Evolutionary conservation across 2,113 vertebrate species (phyloP).

Genomic region (Channa argus): DNA sequence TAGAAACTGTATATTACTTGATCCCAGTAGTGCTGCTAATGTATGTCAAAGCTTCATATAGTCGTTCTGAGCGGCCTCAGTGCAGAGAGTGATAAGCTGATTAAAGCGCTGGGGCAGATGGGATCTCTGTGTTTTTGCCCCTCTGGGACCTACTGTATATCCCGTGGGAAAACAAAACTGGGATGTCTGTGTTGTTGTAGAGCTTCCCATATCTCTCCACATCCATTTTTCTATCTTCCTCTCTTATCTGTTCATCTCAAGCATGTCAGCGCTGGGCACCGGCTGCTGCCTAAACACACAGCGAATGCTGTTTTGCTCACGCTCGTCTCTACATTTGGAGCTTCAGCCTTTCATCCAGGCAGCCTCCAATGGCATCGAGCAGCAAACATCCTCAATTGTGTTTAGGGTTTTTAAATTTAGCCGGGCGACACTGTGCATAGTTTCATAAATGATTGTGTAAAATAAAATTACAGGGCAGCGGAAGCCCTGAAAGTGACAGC

Average conservation of each 20-base stretch:
- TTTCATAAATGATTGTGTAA: background rate
- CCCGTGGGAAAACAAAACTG: constrained; percentile 74
- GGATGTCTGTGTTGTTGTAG: constrained; percentile 66
- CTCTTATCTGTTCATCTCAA: constrained; percentile 52
- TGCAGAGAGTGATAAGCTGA: constrained; percentile 74
- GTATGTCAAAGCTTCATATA: constrained; percentile 67
- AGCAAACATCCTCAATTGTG: constrained; percentile 16
- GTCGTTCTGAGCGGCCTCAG: constrained; percentile 37
- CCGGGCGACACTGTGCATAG: background rate
- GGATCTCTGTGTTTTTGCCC: constrained; percentile 65
- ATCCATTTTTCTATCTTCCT: constrained; percentile 32
- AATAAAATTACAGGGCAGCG: background rate
- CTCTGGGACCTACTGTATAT: constrained; percentile 30
- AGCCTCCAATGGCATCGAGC: constrained; percentile 23
- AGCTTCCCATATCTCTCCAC: constrained; percentile 38
- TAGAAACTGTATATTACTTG: constrained; percentile 17
- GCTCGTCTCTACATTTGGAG: constrained; percentile 23
- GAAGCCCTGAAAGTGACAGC: background rate
- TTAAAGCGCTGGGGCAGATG: constrained; percentile 73
- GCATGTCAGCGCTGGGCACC: constrained; percentile 10
- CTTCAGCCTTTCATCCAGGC: constrained; percentile 25
- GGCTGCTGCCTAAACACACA: constrained; percentile 18
- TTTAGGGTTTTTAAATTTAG: background rate
- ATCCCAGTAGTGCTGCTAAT: constrained; percentile 46
- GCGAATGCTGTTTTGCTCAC: constrained; percentile 14